Percentiles rank a stretch among this genome's conserved stretches.
Conservation (phyloP, 2,888 invertebrate species). For the Tricholauxania praeusta region DNA sequence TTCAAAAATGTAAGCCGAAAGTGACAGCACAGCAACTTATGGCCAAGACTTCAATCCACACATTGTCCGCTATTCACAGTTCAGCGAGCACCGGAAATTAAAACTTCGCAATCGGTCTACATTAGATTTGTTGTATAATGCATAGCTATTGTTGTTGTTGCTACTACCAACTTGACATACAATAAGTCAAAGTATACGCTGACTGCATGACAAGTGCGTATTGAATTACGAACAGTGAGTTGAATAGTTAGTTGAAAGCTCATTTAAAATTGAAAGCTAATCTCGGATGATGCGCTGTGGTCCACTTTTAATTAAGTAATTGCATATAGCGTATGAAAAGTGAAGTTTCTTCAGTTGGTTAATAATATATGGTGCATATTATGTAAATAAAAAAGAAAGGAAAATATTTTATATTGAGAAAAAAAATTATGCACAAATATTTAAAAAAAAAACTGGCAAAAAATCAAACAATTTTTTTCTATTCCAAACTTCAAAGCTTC, state of each 20-base stretch:
- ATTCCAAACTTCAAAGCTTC: not conserved
- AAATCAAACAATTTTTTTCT: not conserved
- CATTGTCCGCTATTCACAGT: not conserved
- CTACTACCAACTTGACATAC: not conserved
- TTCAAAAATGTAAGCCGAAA: no score
- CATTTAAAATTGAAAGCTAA: not conserved
- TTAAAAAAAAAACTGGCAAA: no score
- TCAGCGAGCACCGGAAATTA: conserved; percentile 23
- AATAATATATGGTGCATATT: no score
- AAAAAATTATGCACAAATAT: no score
- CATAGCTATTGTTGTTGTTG: not conserved
- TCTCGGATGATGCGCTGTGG: conserved; percentile 11
- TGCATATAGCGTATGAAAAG: no score
- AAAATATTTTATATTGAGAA: no score
- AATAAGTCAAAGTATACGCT: not conserved
- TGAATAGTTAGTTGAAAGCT: not conserved
- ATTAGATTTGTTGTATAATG: not conserved
- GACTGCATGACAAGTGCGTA: not conserved
- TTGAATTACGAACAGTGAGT: not conserved
- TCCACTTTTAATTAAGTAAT: conserved; percentile 2
- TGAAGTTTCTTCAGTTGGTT: no score
- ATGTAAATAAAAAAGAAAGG: no score
- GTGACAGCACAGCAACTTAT: not conserved
- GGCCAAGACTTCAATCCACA: not conserved
- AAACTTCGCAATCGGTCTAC: conserved; percentile 1